Percentiles rank a stretch among this genome's conserved stretches.
These are phyloP conservation scores for Rhinichthys klamathensis DNA, from an alignment of 2,113 vertebrate genomes.

Conservation along the genomic window DNA sequence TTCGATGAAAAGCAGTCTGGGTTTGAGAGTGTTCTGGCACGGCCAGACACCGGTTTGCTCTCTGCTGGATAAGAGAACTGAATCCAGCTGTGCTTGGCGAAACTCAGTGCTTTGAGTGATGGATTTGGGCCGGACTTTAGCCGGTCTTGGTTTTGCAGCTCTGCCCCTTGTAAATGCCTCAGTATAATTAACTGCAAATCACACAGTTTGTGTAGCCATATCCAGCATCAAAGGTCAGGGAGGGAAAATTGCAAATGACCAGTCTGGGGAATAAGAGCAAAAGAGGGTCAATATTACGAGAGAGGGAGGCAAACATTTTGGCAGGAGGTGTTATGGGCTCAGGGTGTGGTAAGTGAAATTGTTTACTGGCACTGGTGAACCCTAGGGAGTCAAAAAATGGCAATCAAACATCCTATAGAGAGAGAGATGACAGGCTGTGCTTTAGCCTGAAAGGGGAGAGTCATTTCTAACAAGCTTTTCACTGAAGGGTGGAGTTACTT, in stretches of 20 bases:
- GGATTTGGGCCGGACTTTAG: constrained; percentile 18
- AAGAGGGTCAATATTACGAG: constrained; percentile 12
- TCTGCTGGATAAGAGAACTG: constrained; percentile 7
- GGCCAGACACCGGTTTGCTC: background rate
- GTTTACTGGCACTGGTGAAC: constrained; percentile 19
- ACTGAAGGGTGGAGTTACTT: background rate
- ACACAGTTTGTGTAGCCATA: constrained; percentile 24
- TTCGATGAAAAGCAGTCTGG: constrained; percentile 26
- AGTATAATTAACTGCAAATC: constrained; percentile 30
- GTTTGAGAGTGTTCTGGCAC: constrained; percentile 13
- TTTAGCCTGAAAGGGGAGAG: background rate
- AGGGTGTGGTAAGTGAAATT: constrained; percentile 7
- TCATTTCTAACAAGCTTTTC: constrained; percentile 1
- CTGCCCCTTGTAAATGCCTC: constrained; percentile 26
- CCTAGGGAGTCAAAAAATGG: background rate
- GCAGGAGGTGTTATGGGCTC: constrained; percentile 5
- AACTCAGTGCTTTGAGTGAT: background rate
- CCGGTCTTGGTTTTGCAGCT: constrained; percentile 4
- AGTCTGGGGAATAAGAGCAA: constrained; percentile 11
- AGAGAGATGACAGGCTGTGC: background rate
- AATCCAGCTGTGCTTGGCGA: constrained; percentile 36
- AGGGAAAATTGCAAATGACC: constrained; percentile 31
- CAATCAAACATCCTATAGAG: background rate
- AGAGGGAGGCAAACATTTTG: background rate
- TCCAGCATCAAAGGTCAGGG: constrained; percentile 28